Evolutionary conservation across 2,888 invertebrate species (phyloP).

Genomic region (Steinernema hermaphroditum): DNA sequence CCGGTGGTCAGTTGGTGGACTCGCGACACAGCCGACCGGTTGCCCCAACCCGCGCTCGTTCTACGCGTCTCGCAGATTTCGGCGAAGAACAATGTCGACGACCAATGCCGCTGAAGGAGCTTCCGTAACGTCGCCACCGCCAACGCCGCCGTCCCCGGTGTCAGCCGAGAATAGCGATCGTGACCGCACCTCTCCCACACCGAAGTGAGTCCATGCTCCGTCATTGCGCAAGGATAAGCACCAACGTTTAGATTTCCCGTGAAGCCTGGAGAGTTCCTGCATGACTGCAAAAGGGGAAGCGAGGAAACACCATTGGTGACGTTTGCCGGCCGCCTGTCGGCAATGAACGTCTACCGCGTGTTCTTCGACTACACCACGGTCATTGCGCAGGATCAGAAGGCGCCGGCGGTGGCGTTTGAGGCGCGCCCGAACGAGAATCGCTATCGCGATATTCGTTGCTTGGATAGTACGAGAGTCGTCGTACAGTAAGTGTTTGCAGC

Average conservation of each 20-base stretch:
- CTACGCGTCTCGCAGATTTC: neutral
- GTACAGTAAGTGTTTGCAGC: slow-evolving; percentile 37
- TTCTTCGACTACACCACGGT: slow-evolving; percentile 40
- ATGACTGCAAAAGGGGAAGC: slow-evolving; percentile 33
- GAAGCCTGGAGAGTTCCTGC: slow-evolving; percentile 34
- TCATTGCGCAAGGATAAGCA: neutral
- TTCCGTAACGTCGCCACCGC: neutral
- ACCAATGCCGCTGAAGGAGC: slow-evolving; percentile 23
- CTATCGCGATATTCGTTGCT: slow-evolving; percentile 47
- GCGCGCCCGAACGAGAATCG: slow-evolving; percentile 42
- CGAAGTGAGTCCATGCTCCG: neutral
- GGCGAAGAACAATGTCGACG: slow-evolving; percentile 18
- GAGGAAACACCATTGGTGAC: slow-evolving; percentile 28
- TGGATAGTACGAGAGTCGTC: slow-evolving; percentile 48
- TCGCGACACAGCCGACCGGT: slow-evolving; percentile 1
- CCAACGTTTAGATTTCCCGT: neutral
- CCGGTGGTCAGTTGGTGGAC: neutral
- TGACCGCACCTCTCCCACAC: slow-evolving; percentile 29
- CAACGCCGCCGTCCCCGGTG: no score
- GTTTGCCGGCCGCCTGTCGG: slow-evolving; percentile 33
- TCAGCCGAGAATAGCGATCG: no score
- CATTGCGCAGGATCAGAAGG: slow-evolving; percentile 33
- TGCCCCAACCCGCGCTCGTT: neutral
- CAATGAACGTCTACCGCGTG: slow-evolving; percentile 38
- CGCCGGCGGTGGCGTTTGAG: slow-evolving; percentile 30